These are phyloP conservation scores for Macrochelys suwanniensis DNA, from an alignment of 2,797 vertebrate species.

Conservation along the genomic window DNA sequence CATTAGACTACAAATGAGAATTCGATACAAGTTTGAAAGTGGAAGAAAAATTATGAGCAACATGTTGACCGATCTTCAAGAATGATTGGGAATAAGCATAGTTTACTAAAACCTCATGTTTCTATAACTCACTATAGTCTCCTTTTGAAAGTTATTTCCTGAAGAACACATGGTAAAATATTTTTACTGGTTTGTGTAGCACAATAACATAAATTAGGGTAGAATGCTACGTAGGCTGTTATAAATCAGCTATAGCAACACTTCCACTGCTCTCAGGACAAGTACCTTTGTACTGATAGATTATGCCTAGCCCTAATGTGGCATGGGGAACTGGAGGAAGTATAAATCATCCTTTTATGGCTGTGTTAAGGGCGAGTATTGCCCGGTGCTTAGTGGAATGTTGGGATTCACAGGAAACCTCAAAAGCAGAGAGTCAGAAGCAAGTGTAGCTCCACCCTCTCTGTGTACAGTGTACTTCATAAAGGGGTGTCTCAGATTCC, in stretches of 20 bases:
- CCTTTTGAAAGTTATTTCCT: neutral
- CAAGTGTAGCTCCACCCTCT: neutral
- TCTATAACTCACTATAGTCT: neutral
- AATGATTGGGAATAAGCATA: neutral
- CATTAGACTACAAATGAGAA: neutral
- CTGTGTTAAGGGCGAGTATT: neutral
- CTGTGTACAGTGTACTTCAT: neutral
- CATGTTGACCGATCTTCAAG: neutral
- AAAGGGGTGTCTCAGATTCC: neutral
- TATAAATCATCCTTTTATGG: neutral
- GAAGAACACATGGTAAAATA: neutral
- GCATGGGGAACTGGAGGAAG: neutral
- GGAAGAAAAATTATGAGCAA: neutral
- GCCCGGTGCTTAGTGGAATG: neutral
- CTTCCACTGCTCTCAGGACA: neutral
- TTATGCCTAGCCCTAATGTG: neutral
- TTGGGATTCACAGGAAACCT: neutral
- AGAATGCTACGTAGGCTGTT: accelerated
- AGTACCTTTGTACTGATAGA: neutral
- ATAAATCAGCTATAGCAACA: neutral
- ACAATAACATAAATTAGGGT: accelerated
- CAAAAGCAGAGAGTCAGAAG: neutral
- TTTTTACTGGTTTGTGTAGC: accelerated
- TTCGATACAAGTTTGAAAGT: neutral
- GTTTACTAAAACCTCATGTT: neutral